These are phyloP conservation scores for Styela clava DNA, from an alignment of 23 tunicate genomes.

Conservation along the genomic window DNA sequence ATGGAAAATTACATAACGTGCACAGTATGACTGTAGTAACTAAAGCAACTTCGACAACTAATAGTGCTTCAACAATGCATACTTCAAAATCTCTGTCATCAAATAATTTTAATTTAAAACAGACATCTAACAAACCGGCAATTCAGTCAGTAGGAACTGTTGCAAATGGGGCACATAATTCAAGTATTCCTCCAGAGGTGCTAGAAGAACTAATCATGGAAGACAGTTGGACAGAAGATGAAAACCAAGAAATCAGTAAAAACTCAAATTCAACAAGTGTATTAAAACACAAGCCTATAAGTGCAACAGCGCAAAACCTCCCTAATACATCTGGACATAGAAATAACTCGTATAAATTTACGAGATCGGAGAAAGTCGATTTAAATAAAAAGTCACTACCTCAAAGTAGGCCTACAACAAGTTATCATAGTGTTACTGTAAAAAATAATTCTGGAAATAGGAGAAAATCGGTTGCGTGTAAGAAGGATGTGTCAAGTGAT, in stretches of 20 bases:
- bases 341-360: not conserved
- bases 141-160: not conserved
- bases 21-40: no score
- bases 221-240: constrained; percentile 63
- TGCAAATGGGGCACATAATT: no score
- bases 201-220: constrained; percentile 64
- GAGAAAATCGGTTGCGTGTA: not conserved
- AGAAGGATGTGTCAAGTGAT: not conserved
- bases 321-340: not conserved
- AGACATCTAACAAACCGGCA: constrained; percentile 3
- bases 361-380: not conserved
- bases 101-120: not conserved
- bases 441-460: no score
- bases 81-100: constrained; percentile 11
- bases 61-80: not conserved
- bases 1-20: not conserved
- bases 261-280: not conserved
- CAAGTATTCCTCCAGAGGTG: constrained; percentile 55
- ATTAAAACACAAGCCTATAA: not conserved
- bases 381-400: not conserved
- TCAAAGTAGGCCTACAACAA: not conserved
- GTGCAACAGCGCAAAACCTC: not conserved
- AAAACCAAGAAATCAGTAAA: constrained; percentile 7
- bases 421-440: no score
- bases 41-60: not conserved